Base-by-base conservation (phyloP, 2,797 vertebrate species). In the Aldrovandia affinis region DNA sequence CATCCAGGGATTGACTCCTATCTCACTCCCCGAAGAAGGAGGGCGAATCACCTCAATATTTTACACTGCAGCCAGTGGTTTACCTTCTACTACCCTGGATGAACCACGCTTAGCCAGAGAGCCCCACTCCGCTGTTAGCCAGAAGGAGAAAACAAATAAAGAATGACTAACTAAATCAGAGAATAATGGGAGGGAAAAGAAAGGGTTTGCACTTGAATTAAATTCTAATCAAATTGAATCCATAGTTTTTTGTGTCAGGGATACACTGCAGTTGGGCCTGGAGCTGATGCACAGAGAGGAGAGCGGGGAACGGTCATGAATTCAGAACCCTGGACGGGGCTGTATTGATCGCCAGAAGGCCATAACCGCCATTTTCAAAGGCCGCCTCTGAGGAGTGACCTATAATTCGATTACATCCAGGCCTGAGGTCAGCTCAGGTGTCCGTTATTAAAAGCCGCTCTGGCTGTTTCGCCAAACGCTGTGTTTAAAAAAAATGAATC, bases 391-490 rank as follows among this genome's bases (percentile, higher is more conserved):
- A 44, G 70, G 70, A 44, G 42, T 39, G 39, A 44, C 70, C 42
- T 10, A 8, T n/a, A n/a, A 75, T 12, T 36, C 12, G 20, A 75
- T 75, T 75, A 75, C 6, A 15, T 36, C 28, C 22, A 7, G 20
- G 10, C 18, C 12, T 20, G 55, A 44, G 70, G 70, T 75, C 70
- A 28, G 39, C 70, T 42, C 70, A 39, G 39, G 1, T 39, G 70
- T n/a, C 70, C 8, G 39, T 47, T 47, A 75, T 75, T 75, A 75
- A 75, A 75, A 44, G 39, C 70, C 70, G 22, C 70, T 44, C 20
- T 25, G 70, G 36, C 70, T 18, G 20, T 25, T 44, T 22, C 39
- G 70, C 18, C 18, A n/a, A n/a, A 75, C 25, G 39, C 22, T 30
- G 20, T 28, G 30, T 47, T 75, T 44, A 18, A n/a, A n/a, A n/a